phyloP scores from a whole-genome alignment of 1,140 invertebrate genomes.

The Physella acuta region DNA sequence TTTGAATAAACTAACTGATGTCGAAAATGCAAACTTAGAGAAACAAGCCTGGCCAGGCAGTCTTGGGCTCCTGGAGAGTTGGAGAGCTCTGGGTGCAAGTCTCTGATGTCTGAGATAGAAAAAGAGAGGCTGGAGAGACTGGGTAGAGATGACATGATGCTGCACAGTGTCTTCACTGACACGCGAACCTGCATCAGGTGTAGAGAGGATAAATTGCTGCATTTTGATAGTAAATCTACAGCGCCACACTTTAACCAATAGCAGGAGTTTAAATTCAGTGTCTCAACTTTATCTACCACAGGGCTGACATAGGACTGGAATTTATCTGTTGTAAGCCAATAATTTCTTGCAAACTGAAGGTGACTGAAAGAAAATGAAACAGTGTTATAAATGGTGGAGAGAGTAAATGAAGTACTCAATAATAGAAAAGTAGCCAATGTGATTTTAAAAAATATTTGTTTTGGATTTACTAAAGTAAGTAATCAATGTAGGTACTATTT shows the following conservation, averaged over 20 bases:
- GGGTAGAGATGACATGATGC: conserved; percentile 30
- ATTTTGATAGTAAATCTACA: conserved; percentile 31
- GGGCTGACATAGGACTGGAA: conserved; percentile 16
- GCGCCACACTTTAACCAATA: conserved; percentile 38
- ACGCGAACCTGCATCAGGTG: conserved; percentile 39
- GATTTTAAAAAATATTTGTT: not conserved
- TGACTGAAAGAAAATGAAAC: conserved; percentile 15
- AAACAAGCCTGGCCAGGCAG: conserved; percentile 30
- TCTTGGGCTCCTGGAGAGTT: conserved; percentile 33
- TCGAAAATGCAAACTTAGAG: conserved; percentile 32
- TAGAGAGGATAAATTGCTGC: conserved; percentile 34
- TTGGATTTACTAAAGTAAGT: not conserved
- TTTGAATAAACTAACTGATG: conserved; percentile 27
- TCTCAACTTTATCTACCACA: conserved; percentile 27
- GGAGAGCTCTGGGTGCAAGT: conserved; percentile 35
- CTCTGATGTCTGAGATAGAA: conserved; percentile 35
- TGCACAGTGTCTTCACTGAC: conserved; percentile 32
- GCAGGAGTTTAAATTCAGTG: conserved; percentile 42
- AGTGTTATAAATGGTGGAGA: not conserved
- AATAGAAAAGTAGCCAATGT: not conserved
- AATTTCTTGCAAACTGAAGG: conserved; percentile 13
- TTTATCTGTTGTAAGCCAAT: conserved; percentile 24
- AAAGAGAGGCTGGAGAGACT: conserved; percentile 33
- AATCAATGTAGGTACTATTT: not conserved
- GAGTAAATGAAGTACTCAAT: not conserved